These are phyloP conservation scores for Silvanus unidentatus DNA, from an alignment of 2,888 invertebrate species.

Conservation along the genomic window DNA sequence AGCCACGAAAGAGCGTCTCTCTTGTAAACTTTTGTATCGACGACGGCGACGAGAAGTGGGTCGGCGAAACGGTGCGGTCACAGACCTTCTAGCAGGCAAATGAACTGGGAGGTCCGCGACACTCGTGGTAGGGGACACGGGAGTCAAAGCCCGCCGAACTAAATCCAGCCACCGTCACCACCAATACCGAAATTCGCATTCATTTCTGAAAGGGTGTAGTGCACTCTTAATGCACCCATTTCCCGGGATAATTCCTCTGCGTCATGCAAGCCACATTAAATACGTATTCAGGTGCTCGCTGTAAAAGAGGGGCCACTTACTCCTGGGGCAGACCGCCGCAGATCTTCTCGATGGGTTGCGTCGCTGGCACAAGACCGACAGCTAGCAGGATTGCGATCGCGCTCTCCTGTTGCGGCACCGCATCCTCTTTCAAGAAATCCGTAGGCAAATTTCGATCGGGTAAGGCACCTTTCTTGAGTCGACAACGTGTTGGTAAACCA, in stretches of 20 bases:
- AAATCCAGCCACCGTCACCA: too few relatives aligned
- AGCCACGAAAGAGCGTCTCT: conserved; percentile 20
- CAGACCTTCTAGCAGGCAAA: conserved; percentile 34
- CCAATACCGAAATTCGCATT: too few relatives aligned
- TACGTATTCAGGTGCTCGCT: too few relatives aligned
- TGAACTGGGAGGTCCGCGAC: conserved; percentile 25
- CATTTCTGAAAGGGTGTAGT: too few relatives aligned
- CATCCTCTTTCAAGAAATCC: conserved; percentile 32
- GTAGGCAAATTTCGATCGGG: conserved; percentile 39
- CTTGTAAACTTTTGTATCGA: conserved; percentile 8
- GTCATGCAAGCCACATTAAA: too few relatives aligned
- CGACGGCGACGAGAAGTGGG: conserved; percentile 16
- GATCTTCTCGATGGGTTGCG: conserved; percentile 20
- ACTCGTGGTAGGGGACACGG: not conserved
- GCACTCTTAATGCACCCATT: too few relatives aligned
- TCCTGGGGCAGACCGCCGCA: conserved; percentile 43
- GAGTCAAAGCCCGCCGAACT: too few relatives aligned
- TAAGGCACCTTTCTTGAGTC: conserved; percentile 50
- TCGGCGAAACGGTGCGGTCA: conserved; percentile 27
- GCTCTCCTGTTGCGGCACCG: conserved; percentile 27
- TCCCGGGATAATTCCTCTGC: too few relatives aligned
- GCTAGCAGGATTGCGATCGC: conserved; percentile 51
- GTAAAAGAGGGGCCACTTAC: too few relatives aligned
- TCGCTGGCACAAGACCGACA: conserved; percentile 51
- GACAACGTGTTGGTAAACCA: conserved; percentile 50